Percentiles rank a stretch among this genome's conserved stretches.
These are phyloP conservation scores for Trogon surrucura DNA, from an alignment of 2,113 vertebrate species.

Conservation along the genomic window DNA sequence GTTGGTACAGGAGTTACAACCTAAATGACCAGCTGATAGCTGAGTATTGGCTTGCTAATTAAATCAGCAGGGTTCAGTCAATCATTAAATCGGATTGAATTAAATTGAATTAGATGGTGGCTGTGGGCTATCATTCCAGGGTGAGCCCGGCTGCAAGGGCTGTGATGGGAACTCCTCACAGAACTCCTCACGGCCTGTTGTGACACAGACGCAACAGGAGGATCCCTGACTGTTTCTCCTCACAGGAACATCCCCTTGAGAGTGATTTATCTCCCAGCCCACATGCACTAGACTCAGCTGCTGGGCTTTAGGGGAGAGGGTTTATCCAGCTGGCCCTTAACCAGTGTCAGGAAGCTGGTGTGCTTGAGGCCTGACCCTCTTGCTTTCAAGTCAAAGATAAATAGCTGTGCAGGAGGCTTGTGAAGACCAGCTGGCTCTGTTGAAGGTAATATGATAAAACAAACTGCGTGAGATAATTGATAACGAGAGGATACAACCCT, in stretches of 20 bases:
- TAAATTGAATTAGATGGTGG: neutral
- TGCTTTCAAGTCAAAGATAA: neutral
- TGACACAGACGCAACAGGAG: fast-evolving
- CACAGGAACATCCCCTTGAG: neutral
- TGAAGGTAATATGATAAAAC: neutral
- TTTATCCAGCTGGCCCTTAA: neutral
- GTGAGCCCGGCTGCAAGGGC: neutral
- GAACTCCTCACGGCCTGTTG: fast-evolving
- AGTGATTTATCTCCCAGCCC: neutral
- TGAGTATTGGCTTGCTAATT: conserved; percentile 42
- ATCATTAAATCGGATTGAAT: conserved; percentile 41
- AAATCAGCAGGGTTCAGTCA: conserved; percentile 27
- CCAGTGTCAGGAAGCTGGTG: neutral
- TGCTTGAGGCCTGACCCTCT: neutral
- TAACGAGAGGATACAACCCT: fast-evolving
- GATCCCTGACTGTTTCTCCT: neutral
- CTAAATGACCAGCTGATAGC: neutral
- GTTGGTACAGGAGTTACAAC: neutral
- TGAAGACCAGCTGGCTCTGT: neutral
- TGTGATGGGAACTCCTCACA: neutral
- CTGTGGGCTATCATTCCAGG: neutral
- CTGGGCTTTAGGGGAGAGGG: neutral
- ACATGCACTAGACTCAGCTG: neutral
- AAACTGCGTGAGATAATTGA: fast-evolving
- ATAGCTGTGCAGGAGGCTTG: neutral